Evolutionary conservation across 2,113 vertebrate genomes (phyloP).

Genomic region (Pampusana beccarii): DNA sequence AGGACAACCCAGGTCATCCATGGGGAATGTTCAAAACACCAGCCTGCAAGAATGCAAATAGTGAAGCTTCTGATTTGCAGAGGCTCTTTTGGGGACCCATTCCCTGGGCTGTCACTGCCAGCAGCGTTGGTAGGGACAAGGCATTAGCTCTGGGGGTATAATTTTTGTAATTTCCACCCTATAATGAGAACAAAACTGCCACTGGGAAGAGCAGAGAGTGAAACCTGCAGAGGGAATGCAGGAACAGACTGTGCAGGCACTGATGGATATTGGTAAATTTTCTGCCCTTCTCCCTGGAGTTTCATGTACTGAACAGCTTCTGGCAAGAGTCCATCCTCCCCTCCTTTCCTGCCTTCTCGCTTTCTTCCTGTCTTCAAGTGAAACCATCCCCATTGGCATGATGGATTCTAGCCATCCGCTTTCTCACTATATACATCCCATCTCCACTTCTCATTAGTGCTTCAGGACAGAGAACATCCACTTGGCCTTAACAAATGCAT

Average conservation of each 20-base stretch:
- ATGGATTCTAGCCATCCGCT: background rate
- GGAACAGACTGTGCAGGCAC: slow-evolving; percentile 2
- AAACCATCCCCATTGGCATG: background rate
- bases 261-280: background rate
- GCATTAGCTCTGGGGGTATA: background rate
- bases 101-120: background rate
- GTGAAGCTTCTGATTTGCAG: background rate
- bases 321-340: background rate
- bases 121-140: background rate
- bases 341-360: background rate
- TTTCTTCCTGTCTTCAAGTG: background rate
- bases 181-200: background rate
- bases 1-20: background rate
- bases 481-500: background rate
- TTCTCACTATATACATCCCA: background rate
- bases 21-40: background rate
- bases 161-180: background rate
- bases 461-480: background rate
- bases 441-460: background rate
- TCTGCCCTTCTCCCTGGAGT: background rate
- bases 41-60: background rate
- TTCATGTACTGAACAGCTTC: background rate
- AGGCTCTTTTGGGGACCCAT: background rate
- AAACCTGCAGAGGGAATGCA: background rate
- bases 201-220: background rate